Base-by-base conservation (phyloP, 2,113 vertebrate genomes). In the Trachemys scripta region DNA sequence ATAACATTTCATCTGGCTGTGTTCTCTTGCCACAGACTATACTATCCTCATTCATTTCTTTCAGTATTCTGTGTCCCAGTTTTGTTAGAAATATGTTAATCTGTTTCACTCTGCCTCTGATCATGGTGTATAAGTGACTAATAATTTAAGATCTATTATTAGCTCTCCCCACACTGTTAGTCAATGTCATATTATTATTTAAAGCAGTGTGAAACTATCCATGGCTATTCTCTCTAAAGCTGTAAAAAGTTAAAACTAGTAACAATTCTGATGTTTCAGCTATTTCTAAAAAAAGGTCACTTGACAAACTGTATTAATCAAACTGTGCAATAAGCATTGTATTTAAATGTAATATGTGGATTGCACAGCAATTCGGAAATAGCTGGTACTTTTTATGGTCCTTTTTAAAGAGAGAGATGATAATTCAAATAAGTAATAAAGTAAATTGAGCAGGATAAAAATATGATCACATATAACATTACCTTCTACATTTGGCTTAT, bases 101-200 rank as follows among this genome's bases (percentile, higher is more conserved):
- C 85, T 72, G 79, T 96, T 90, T 92, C 79, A 11, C 82, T 87
- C 65, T 89, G 76, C 95, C 93, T 91, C 95, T 95, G 94, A 95
- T 90, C 80, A 78, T 90, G 92, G 88, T 75, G 65, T 81, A 95
- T 87, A 87, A 93, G 92, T 97, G 97, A 98, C 97, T 97, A 93
- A 96, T 96, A 92, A 84, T 93, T 91, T 86, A 94, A 89, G 84
- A 90, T 96, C 95, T 97, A 97, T 98, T 97, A 97, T 98, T 97
- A 96, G 96, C 97, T 79, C 80, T 90, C n/a, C 94, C 90, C 94
- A 91, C 90, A 59, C 90, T 91, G 50, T 96, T 94, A 96, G 90
- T 97, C 96, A 97, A 96, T 94, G 92, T 97, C 97, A 97, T 94
- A 84, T 49, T 90, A 92, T 94, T 93, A 96, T 96, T 97, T 93